These are phyloP conservation scores for Azorinus chamasolen DNA, from an alignment of 2,888 invertebrate genomes.

Conservation along the genomic window DNA sequence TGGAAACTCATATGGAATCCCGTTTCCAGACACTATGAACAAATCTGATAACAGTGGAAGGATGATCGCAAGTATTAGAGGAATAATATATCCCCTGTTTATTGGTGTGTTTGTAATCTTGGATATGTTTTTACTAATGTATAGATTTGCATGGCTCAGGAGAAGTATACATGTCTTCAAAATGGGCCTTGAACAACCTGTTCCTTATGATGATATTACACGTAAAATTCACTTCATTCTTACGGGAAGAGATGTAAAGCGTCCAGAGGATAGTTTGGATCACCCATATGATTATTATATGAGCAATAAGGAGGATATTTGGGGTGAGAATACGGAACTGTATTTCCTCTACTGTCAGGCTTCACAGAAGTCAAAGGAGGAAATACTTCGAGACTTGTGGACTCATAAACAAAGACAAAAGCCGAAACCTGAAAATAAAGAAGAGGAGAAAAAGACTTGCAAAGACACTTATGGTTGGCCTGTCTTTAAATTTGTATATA, in stretches of 20 bases:
- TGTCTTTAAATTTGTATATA: slow-evolving; percentile 51
- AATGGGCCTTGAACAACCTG: slow-evolving; percentile 74
- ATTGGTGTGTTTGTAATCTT: slow-evolving; percentile 75
- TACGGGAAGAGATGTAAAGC: slow-evolving; percentile 74
- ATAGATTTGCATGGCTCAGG: slow-evolving; percentile 77
- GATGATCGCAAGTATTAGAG: slow-evolving; percentile 58
- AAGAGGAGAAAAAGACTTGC: slow-evolving; percentile 26
- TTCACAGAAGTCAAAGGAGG: slow-evolving; percentile 74
- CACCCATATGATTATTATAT: slow-evolving; percentile 72
- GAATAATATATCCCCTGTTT: slow-evolving; percentile 70
- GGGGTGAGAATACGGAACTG: slow-evolving; percentile 69
- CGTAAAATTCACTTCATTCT: slow-evolving; percentile 77
- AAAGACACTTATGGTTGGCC: not conserved
- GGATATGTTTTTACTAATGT: slow-evolving; percentile 75
- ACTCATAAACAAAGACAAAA: slow-evolving; percentile 72
- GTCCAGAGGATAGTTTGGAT: slow-evolving; percentile 63
- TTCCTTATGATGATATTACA: slow-evolving; percentile 78
- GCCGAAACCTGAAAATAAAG: slow-evolving; percentile 45
- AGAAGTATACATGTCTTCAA: slow-evolving; percentile 69
- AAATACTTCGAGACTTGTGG: slow-evolving; percentile 79
- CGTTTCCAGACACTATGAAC: not conserved
- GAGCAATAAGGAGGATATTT: slow-evolving; percentile 71
- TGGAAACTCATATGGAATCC: not conserved
- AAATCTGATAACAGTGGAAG: slow-evolving; percentile 20
- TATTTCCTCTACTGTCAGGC: slow-evolving; percentile 76